Conservation (phyloP, 1,140 invertebrate species). For the Brachionus calyciflorus region DNA sequence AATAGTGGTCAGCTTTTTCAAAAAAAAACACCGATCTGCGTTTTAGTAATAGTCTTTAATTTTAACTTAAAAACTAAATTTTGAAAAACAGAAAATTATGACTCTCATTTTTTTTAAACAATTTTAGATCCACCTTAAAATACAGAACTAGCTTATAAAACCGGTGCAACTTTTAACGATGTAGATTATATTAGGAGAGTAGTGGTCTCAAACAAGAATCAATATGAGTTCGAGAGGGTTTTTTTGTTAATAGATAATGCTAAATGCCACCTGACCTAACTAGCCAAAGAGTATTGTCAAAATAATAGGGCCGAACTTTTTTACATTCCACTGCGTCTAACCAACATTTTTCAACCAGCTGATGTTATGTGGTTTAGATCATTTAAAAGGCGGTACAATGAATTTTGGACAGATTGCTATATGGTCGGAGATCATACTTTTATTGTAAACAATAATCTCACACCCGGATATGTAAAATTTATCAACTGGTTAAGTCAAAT, state of each 20-base stretch:
- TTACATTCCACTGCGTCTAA: neutral
- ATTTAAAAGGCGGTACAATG: neutral
- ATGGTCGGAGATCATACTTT: neutral
- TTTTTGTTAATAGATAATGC: neutral
- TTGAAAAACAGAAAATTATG: too few species aligned
- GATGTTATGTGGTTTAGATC: conserved; percentile 13
- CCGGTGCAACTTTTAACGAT: conserved; percentile 2
- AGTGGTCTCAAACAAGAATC: neutral
- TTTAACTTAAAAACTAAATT: too few species aligned
- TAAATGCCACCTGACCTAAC: too few species aligned
- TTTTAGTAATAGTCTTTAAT: too few species aligned
- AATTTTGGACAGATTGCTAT: neutral
- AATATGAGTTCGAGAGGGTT: neutral
- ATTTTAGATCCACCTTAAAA: neutral
- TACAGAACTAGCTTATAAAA: neutral
- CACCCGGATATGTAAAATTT: neutral
- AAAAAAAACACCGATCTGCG: too few species aligned
- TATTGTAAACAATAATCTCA: neutral
- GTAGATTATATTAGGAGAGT: conserved; percentile 2
- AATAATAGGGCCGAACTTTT: neutral
- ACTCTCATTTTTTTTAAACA: too few species aligned
- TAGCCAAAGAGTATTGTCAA: neutral
- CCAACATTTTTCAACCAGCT: conserved; percentile 8
- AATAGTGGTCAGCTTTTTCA: too few species aligned
- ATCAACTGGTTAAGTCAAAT: conserved; percentile 9